These are phyloP conservation scores for Nyctalus aviator DNA, from an alignment of 2,797 vertebrate species.

Conservation along the genomic window DNA sequence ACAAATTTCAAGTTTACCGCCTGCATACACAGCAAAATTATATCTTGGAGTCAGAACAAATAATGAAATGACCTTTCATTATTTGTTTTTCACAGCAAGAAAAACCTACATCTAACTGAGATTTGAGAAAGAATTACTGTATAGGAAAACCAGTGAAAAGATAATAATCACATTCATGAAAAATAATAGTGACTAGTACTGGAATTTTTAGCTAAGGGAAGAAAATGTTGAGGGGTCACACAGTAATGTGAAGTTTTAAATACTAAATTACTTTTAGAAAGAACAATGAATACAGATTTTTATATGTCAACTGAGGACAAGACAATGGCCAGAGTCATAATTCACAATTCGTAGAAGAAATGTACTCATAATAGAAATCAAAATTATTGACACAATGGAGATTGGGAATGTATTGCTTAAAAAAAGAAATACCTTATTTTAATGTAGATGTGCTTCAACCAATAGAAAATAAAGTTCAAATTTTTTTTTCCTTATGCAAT, in stretches of 20 bases:
- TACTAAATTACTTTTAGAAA: background rate
- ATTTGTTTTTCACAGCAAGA: background rate
- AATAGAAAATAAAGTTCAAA: background rate
- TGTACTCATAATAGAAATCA: background rate
- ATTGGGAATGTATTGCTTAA: background rate
- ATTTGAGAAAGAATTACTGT: background rate
- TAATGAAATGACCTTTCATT: constrained; percentile 15
- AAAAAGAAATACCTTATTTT: background rate
- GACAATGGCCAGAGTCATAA: background rate
- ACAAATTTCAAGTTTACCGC: background rate
- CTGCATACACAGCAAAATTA: background rate
- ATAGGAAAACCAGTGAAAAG: background rate
- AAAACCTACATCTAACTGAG: background rate
- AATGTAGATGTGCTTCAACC: background rate
- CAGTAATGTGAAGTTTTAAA: background rate
- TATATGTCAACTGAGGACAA: background rate
- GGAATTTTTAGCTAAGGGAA: background rate
- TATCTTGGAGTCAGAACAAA: background rate
- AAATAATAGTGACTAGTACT: background rate
- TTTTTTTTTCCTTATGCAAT: background rate
- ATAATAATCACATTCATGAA: background rate
- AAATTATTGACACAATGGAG: background rate
- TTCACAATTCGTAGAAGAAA: background rate
- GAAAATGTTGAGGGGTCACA: background rate
- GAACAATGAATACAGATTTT: background rate